These are phyloP conservation scores for Chelon auratus DNA, from an alignment of 2,797 vertebrate genomes.

Conservation along the genomic window DNA sequence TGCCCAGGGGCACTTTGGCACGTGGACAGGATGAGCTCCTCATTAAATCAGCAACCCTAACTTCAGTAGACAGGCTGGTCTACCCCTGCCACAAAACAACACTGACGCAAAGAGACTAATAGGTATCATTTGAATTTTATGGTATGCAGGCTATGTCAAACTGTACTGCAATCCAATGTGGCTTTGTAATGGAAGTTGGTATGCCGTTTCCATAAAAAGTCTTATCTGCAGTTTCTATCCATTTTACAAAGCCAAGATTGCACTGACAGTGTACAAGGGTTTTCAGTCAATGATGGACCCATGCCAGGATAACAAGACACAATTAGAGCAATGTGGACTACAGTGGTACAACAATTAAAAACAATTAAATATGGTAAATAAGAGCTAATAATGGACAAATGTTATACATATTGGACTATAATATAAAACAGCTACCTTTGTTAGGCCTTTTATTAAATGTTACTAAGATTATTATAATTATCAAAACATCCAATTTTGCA, in stretches of 20 bases:
- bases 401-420: not conserved
- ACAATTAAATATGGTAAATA: conserved; percentile 2
- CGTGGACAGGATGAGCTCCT: no score
- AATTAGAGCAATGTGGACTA: conserved; percentile 10
- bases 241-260: conserved; percentile 12
- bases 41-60: no score
- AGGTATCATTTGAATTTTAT: not conserved
- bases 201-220: not conserved
- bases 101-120: no score
- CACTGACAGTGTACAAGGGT: conserved; percentile 36
- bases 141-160: not conserved
- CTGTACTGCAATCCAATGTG: not conserved
- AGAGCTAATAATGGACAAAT: not conserved
- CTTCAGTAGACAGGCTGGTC: no score
- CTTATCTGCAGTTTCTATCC: conserved; percentile 16
- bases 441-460: no score
- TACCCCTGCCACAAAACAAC: no score
- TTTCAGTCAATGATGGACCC: conserved; percentile 41
- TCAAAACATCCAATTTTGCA: not conserved
- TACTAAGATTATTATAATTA: no score
- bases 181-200: not conserved
- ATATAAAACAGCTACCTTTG: not conserved
- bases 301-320: conserved; percentile 27
- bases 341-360: conserved; percentile 13
- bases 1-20: no score